Base-by-base conservation (phyloP, 2,888 invertebrate genomes). In the Polydrusus tereticollis region DNA sequence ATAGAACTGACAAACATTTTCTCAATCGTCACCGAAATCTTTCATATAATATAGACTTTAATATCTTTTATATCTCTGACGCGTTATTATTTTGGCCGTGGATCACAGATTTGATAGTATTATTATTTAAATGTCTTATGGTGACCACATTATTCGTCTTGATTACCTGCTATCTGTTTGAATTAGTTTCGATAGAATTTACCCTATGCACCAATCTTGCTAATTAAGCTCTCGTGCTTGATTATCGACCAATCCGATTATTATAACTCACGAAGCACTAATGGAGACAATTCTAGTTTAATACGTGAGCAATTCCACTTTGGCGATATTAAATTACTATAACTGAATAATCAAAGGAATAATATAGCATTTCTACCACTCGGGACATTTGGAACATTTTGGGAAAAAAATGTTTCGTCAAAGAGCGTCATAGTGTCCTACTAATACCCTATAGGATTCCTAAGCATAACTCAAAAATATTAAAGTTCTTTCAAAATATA, bases 171-270 rank as follows among this genome's bases (percentile, higher is more conserved):
- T 43, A 60, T 60, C 60, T 29, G 16, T 16, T 43, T 26, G 45
- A 23, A 60, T 60, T 60, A 60, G 45, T 60, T 60, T 23, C 43
- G 60, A 60, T 60, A 45, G 26, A 45, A 60, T 60, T 45, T 60
- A 26, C 16, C 26, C 26, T 16, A 8, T 18, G 7, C 26, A 16
- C 26, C 43, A 23, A 60, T 60, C 16, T 23, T 26, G 60, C 43
- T 60, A 60, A 60, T 60, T 60, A 18, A 26, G 18, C 26, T 60
- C 43, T 38, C 58, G 26, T 16, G 29, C 26, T 23, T 26, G 41
- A 60, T 41, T 16, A 55, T 18, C 52, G 29, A 8, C 16, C 52
- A 55, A 55, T 55, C 29, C 8, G 52, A 55, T 29, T n/a, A 41
- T 41, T 55, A 55, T 29, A 29, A 26, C 29, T 29, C 16, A n/a